Base-by-base conservation (phyloP, 2,888 invertebrate species). In the Drosophila histrio region DNA sequence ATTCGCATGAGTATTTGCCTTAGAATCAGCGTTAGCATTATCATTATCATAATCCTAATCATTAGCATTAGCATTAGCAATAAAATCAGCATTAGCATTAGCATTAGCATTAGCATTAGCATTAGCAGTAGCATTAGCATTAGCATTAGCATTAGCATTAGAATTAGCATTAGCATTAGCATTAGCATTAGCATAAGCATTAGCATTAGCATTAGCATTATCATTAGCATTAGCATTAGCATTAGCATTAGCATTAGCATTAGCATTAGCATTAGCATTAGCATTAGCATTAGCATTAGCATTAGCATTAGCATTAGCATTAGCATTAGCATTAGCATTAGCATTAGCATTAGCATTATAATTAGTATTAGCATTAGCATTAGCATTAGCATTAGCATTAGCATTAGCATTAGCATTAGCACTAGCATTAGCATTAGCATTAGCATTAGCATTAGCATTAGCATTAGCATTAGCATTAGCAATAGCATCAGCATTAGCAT, bases 311-410 rank as follows among this genome's bases (percentile, higher is more conserved):
- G 22, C 41, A 22, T 41, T 41, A 13, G 22, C 22, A 24, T 24
- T 41, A 22, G 22, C 41, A 41, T 41, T 41, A 24, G 15, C 43
- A 43, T 43, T 24, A 43, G 9, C 9, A 43, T 43, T 43, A 43
- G 15, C 24, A 24, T 24, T 24, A 15, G 9, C 15, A 32, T 32
- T n/a, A 32, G 32, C 32, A 32, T 32, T 13, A 32, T n/a, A n/a
- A 32, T 32, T 13, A 32, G 32, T 13, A 22, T 41, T 22, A 13
- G 22, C 39, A 41, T 41, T 19, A 19, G 19, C 46, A 30, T 46
- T 30, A 30, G n/a, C 46, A 46, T 28, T 30, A 19, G n/a, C 46
- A 46, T 46, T 30, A 19, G 28, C 30, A 46, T 30, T 28, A 30
- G 15, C 46, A 17, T 46, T 46, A 30, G 19, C 46, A 30, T 28